These are phyloP conservation scores for Eurytoma californica DNA, from an alignment of 2,888 invertebrate genomes.

Conservation along the genomic window DNA sequence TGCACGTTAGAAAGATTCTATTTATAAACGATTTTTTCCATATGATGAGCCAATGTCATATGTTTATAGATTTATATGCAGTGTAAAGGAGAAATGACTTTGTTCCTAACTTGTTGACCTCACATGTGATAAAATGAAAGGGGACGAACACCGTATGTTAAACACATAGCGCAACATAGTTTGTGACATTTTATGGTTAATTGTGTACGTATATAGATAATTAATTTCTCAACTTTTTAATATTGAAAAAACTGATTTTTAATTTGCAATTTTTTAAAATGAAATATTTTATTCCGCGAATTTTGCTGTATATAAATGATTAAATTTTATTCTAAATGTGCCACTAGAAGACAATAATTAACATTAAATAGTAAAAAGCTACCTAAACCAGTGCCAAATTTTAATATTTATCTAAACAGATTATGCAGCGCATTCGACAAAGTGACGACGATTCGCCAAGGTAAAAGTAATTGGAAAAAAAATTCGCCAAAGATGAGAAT, in stretches of 20 bases:
- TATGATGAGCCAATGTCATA: neutral
- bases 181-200: neutral
- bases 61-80: too few relatives aligned
- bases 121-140: too few relatives aligned
- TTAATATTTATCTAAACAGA: constrained; percentile 18
- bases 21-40: neutral
- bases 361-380: constrained; percentile 18
- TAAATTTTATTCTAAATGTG: constrained; percentile 6
- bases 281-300: neutral
- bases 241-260: neutral
- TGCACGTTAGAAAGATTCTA: constrained; percentile 8
- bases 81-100: too few relatives aligned
- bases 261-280: neutral
- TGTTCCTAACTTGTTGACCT: too few relatives aligned
- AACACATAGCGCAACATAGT: neutral
- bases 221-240: constrained; percentile 1
- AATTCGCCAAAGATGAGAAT: constrained; percentile 56
- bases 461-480: constrained; percentile 12
- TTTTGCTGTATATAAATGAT: constrained; percentile 1
- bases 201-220: constrained; percentile 5
- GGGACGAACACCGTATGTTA: too few relatives aligned
- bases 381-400: constrained; percentile 44
- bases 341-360: constrained; percentile 35
- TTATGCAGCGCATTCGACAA: constrained; percentile 31
- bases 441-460: constrained; percentile 22